phyloP scores from a whole-genome alignment of 2,797 vertebrate genomes.

The Clarias fuscus region DNA sequence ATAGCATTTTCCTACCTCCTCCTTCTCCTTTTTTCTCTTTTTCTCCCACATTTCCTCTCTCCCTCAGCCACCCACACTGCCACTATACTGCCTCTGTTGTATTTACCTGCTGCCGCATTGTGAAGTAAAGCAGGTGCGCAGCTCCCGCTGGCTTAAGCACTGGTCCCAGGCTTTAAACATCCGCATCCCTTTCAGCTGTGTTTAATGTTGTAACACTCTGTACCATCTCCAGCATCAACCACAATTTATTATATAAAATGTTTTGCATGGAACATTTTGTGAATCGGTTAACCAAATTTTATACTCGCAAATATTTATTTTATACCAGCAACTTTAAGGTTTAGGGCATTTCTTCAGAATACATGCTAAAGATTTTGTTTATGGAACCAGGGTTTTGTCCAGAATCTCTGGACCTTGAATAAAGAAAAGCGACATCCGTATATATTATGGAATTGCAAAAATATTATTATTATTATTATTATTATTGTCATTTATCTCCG shows the following conservation, averaged over 20 bases:
- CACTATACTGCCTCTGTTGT: constrained; percentile 37
- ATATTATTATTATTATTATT: no score
- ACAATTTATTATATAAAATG: constrained; percentile 27
- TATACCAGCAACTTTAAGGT: constrained; percentile 8
- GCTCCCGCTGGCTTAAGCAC: constrained; percentile 20
- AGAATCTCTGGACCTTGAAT: constrained; percentile 23
- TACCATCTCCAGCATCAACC: constrained; percentile 18
- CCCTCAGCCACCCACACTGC: constrained; percentile 45
- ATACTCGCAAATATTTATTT: constrained; percentile 2
- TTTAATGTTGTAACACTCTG: constrained; percentile 26
- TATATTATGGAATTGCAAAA: constrained; percentile 64
- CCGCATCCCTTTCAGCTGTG: constrained; percentile 27
- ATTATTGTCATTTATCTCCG: constrained; percentile 73
- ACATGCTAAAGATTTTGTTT: constrained; percentile 60
- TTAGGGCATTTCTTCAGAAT: constrained; percentile 29
- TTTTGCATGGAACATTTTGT: constrained; percentile 8
- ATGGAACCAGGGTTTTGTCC: constrained; percentile 7
- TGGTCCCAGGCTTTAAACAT: constrained; percentile 19
- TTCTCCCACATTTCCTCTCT: constrained; percentile 3
- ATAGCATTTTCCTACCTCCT: constrained; percentile 19
- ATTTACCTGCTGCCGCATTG: constrained; percentile 40
- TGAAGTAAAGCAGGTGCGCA: constrained; percentile 27
- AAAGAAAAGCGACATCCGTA: constrained; percentile 35
- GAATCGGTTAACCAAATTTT: constrained; percentile 22
- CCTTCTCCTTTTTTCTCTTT: background rate